Base-by-base conservation (phyloP, 2,797 vertebrate genomes). In the Onychomys torridus region DNA sequence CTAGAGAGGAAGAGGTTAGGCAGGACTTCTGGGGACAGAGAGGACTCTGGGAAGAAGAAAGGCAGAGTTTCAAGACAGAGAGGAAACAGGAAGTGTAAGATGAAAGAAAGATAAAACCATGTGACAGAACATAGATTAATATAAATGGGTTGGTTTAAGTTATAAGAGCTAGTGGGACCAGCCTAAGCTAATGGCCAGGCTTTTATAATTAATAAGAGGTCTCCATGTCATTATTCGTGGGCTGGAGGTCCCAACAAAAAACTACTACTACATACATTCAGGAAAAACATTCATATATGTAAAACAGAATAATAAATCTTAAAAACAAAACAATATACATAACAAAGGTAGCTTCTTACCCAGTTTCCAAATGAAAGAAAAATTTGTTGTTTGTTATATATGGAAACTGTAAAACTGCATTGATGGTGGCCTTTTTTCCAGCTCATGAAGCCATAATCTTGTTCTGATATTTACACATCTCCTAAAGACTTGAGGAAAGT, bases 311-410 rank as follows among this genome's bases (percentile, higher is more conserved):
- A 67, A 67, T 27, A 86, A 69, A 52, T 67, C 40, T 34, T 27
- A 27, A 67, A 69, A 65, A 98, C 95, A 67, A 69, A 67, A 98
- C 95, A 93, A 97, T 82, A n/a, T 0, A 0, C 2, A 90, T 96
- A 86, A 96, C 97, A 82, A 96, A 81, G 90, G 85, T 97, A 97
- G 76, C 86, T 59, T 63, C 97, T 97, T 96, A 96, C 95, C 84
- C 92, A 96, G 77, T 85, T 97, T 81, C 87, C 90, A 96, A 95
- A 25, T 89, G 96, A 98, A 98, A 98, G 95, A 93, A 98, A 96
- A 94, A 97, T 97, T 98, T 43, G 8, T 65, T 65, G 40, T 97
- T 97, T 73, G 69, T 97, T 98, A 63, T 59, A 90, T 63, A 77
- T 89, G 91, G 92, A 59, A 97, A 97, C 89, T 94, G 49, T 46